Evolutionary conservation across 2,888 invertebrate species (phyloP).

Genomic region (Salpingus planirostris): DNA sequence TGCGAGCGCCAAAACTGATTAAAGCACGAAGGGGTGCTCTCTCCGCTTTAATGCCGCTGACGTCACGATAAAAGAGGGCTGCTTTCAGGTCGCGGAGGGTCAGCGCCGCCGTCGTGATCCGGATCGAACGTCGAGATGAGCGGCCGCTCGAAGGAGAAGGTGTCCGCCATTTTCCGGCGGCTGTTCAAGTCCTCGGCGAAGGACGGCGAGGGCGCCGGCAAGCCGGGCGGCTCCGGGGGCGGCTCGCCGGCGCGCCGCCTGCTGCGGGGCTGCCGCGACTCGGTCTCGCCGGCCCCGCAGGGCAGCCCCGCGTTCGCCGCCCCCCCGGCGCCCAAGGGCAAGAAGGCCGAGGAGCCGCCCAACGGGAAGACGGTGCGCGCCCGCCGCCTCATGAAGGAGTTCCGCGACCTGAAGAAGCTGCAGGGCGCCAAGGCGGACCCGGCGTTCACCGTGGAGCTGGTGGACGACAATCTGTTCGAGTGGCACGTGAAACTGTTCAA

Average conservation of each 20-base stretch:
- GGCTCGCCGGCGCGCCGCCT: constrained; percentile 39
- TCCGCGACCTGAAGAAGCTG: constrained; percentile 67
- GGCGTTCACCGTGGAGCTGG: constrained; percentile 72
- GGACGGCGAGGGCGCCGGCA: constrained; percentile 50
- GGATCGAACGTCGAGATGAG: constrained; percentile 56
- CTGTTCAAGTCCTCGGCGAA: constrained; percentile 65
- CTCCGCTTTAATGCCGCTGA: no score
- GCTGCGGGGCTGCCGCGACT: constrained; percentile 35
- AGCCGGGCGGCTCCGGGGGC: constrained; percentile 39
- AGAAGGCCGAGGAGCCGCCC: constrained; percentile 27
- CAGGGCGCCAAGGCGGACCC: constrained; percentile 63
- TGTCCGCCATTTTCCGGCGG: constrained; percentile 70
- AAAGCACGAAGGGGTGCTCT: no score
- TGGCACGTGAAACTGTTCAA: constrained; percentile 78
- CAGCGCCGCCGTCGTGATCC: constrained; percentile 1
- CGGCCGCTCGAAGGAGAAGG: constrained; percentile 72
- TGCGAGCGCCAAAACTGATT: no score
- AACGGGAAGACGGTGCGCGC: constrained; percentile 60
- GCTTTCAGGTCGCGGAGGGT: constrained; percentile 1
- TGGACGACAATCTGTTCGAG: constrained; percentile 80
- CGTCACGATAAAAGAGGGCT: no score
- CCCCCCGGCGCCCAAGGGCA: constrained; percentile 20
- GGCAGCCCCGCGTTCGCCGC: constrained; percentile 33
- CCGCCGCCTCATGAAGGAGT: constrained; percentile 77
- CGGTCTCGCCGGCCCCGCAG: constrained; percentile 34